Evolutionary conservation across 2,113 vertebrate genomes (phyloP).

Genomic region (Erythrocercus mccallii): DNA sequence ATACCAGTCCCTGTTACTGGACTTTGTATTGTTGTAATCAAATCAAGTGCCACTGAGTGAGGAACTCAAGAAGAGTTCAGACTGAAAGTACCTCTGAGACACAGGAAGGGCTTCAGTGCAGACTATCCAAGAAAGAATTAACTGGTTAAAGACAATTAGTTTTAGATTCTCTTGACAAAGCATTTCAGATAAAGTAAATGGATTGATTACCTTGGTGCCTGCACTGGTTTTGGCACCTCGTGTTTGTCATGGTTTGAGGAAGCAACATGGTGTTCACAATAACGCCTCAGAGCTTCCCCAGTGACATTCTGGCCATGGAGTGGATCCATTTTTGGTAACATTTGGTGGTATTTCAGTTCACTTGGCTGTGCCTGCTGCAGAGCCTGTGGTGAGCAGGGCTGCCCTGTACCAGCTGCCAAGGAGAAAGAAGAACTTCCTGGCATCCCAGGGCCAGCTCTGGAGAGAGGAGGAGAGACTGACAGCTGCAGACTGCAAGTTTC

Average conservation of each 20-base stretch:
- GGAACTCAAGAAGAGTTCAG: not conserved
- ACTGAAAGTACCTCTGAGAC: not conserved
- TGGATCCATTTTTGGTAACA: not conserved
- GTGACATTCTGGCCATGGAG: not conserved
- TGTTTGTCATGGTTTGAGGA: not conserved
- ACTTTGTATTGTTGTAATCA: not conserved
- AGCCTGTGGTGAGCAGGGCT: not conserved
- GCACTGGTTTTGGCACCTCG: not conserved
- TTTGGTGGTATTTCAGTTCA: not conserved
- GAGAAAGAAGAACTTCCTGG: not conserved
- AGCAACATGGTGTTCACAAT: accelerated
- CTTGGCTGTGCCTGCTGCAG: not conserved
- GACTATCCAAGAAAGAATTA: not conserved
- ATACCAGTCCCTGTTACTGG: not conserved
- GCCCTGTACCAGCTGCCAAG: not conserved
- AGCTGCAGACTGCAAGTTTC: not conserved
- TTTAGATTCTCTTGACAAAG: not conserved
- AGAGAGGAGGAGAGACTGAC: not conserved
- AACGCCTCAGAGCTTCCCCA: not conserved
- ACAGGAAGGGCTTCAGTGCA: not conserved
- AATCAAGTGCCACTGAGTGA: not conserved
- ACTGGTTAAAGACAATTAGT: not conserved
- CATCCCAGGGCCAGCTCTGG: not conserved
- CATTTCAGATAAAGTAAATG: not conserved
- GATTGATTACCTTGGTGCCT: not conserved